A percentile compares a stretch with the other conserved stretches of the same genome.
phyloP scores from a whole-genome alignment of 2,113 vertebrate species.

The Strigops habroptila region DNA sequence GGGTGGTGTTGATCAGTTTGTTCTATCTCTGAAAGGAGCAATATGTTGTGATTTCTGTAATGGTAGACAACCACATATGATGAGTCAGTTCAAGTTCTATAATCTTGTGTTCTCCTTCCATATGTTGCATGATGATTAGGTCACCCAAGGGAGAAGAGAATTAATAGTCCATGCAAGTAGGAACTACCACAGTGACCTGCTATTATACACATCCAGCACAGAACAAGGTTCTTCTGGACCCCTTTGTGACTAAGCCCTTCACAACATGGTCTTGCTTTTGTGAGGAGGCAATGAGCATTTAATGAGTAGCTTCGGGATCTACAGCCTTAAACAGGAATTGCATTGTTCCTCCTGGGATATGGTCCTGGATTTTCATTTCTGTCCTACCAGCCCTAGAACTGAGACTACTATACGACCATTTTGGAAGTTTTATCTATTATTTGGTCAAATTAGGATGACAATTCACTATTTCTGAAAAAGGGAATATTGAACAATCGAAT shows the following conservation, averaged over 20 bases:
- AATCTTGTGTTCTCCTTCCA: neutral
- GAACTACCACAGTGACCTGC: neutral
- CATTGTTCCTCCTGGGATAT: neutral
- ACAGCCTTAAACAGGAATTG: neutral
- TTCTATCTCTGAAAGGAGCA: neutral
- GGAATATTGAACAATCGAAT: slow-evolving; percentile 14
- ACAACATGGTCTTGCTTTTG: neutral
- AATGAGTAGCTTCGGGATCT: neutral
- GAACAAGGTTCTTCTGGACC: neutral
- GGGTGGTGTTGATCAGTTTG: neutral
- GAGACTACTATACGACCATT: neutral
- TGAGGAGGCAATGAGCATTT: neutral
- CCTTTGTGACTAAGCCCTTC: neutral
- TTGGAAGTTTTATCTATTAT: neutral
- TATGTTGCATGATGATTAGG: neutral
- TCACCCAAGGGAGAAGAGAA: neutral
- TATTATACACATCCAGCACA: neutral
- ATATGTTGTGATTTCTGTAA: neutral
- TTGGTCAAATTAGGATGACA: slow-evolving; percentile 41
- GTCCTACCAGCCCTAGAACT: neutral
- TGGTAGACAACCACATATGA: neutral
- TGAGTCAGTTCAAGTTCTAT: neutral
- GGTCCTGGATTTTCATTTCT: neutral
- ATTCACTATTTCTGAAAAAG: slow-evolving; percentile 44
- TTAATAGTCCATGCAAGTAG: neutral